Conservation (phyloP, 2,888 invertebrate genomes). For the Anaspis maculata region DNA sequence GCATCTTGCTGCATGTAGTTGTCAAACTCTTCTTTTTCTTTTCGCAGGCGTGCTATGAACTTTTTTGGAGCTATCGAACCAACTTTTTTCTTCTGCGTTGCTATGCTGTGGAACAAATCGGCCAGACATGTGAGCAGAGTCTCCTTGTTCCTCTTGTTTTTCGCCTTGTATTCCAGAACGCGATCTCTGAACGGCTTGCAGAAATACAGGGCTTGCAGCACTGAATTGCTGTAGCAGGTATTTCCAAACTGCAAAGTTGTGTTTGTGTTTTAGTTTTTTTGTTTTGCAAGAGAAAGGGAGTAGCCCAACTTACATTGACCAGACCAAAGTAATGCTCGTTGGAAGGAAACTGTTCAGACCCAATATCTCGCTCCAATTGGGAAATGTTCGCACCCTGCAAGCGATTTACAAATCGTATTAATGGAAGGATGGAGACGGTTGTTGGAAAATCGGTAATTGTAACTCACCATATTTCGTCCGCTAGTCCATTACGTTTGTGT, state of each 20-base stretch:
- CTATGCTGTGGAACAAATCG: constrained; percentile 97
- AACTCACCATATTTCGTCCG: constrained; percentile 40
- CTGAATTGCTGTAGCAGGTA: constrained; percentile 99
- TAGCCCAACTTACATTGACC: constrained; percentile 77
- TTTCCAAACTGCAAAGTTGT: constrained; percentile 92
- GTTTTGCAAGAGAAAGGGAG: constrained; percentile 2
- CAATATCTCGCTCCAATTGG: constrained; percentile 98
- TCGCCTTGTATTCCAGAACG: constrained; percentile 95
- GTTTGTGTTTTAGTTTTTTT: too few relatives aligned
- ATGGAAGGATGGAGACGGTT: constrained; percentile 9
- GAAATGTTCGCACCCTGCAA: constrained; percentile 84
- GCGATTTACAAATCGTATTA: too few relatives aligned
- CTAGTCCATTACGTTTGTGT: constrained; percentile 42
- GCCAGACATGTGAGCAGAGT: constrained; percentile 96
- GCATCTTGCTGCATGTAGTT: constrained; percentile 99
- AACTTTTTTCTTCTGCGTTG: constrained; percentile 99
- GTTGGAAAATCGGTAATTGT: constrained; percentile 2
- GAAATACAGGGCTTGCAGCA: constrained; percentile 97
- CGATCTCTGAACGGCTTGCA: constrained; percentile 98
- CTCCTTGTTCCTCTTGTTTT: constrained; percentile 92
- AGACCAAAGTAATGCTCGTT: constrained; percentile 99
- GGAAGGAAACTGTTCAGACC: constrained; percentile 94
- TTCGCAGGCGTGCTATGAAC: constrained; percentile 94
- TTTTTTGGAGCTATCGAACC: constrained; percentile 99
- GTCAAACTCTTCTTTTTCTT: constrained; percentile 99